Evolutionary conservation across 2,797 vertebrate species (phyloP), one percentile per base, ranked within the genome.

Genomic region (Pantherophis alleghaniensis): DNA sequence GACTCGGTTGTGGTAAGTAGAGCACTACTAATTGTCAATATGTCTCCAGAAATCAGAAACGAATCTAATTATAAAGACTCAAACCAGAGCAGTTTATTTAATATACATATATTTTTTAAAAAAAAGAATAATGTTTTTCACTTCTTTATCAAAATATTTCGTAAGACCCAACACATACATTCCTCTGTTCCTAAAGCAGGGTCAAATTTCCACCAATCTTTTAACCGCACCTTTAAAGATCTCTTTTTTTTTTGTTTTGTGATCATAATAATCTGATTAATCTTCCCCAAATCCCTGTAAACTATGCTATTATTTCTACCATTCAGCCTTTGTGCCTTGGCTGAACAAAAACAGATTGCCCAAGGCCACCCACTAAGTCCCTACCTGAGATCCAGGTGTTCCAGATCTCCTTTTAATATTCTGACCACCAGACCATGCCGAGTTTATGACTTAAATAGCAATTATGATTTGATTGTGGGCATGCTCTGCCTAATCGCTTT

Each of bases 331-430:
- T 88, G 61, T 60, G 66, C 47, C 13, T 59, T 20, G 69, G 56
- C 42, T 88, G 92, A 91, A 91, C 66, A 28, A 74, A 91, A 93
- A 87, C 51, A 87, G 89, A 74, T 88, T 88, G 86, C 55, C 92
- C 6, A 9, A 56, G 90, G 86, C 90, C 87, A 91, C 92, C 90
- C 90, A 93, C 37, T 0, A 24, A 60, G 60, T 53, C 47, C 66
- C 79, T 56, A 32, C 4, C 60, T 69, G 89, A 69, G 66, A 91
- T 57, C 66, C 66, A 93, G 90, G 93, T 88, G 90, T 89, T 89
- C 66, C 92, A 61, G 14, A 47, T n/a, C 90, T 88, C 56, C 86
- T 89, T 91, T 91, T 83, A 91, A 93, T 91, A 88, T 88, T 91
- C 56, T 91, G 92, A 91, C 90, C 90, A 60, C 66, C 88, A 91